phyloP scores from a whole-genome alignment of 2,888 invertebrate genomes.

The Agrotis ipsilon region DNA sequence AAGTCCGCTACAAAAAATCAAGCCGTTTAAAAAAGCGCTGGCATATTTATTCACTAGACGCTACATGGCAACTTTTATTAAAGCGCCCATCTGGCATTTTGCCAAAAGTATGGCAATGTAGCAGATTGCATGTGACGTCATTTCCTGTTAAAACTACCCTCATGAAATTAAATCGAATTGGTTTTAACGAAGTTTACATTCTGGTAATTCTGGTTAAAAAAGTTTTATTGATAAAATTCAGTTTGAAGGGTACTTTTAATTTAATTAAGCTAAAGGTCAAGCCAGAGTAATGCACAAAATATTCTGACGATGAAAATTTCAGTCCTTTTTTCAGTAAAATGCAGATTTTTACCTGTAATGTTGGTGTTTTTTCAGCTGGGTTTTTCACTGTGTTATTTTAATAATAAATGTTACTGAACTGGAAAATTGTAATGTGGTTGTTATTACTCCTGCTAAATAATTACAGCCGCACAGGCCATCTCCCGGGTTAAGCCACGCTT shows the following conservation, averaged over 20 bases:
- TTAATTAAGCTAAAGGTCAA: constrained; percentile 6
- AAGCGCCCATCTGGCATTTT: constrained; percentile 51
- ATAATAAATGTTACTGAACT: not conserved
- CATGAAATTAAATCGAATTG: constrained; percentile 54
- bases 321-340: not conserved
- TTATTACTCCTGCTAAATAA: no score
- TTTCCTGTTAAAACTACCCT: constrained; percentile 44
- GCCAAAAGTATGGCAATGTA: constrained; percentile 57
- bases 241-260: constrained; percentile 14
- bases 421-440: not conserved
- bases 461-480: no score
- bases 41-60: constrained; percentile 54
- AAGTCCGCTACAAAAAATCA: constrained; percentile 28
- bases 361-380: not conserved
- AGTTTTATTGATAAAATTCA: constrained; percentile 26
- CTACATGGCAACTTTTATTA: constrained; percentile 58
- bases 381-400: not conserved
- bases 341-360: not conserved
- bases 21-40: constrained; percentile 28
- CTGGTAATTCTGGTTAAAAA: constrained; percentile 21
- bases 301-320: not conserved
- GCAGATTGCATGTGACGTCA: constrained; percentile 58
- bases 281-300: not conserved
- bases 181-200: constrained; percentile 37
- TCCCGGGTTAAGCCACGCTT: no score